Base-by-base conservation (phyloP, 1,140 invertebrate genomes). In the Drosophila rufa region DNA sequence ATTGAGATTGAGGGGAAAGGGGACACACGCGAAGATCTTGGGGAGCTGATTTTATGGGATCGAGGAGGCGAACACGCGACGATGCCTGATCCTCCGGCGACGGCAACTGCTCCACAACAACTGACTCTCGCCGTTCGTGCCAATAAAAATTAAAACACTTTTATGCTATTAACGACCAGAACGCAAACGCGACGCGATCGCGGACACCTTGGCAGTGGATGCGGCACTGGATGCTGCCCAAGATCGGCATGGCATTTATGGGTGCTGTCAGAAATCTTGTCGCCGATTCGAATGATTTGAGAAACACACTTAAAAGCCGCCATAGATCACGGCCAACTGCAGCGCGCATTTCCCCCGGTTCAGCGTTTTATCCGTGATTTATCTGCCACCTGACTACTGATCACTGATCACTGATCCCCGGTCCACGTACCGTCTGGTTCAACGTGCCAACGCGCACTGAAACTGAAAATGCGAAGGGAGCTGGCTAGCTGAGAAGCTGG, bases 121-220 rank as follows among this genome's bases (percentile, higher is more conserved):
- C 84, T 83, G 80, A 90, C 48, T 62, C 59, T 59, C 53, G 79
- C 74, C 75, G 73, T 89, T 87, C 84, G 84, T 87, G 84, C 84
- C 77, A 89, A 87, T 87, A 87, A 87, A 87, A 87, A 89, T 87
- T 87, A 87, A 87, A 87, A 84, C 84, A 87, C 84, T 87, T 89
- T 84, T 84, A 80, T 71, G 85, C 85, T 83, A 87, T 87, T 89
- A 87, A 87, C 82, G 77, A 80, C 67, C 76, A 74, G 82, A 78
- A 86, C 50, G 80, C 77, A 58, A 89, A 80, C 76, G 67, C 76
- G 69, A 57, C 56, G 75, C 75, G 78, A 60, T 64, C 47, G 45
- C 33, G 56, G 66, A 73, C 80, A 81, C 61, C 77, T 79, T 80
- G 79, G 59, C 73, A 66, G 73, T 56, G 27, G 27, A 71, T 60